Evolutionary conservation across 1,140 invertebrate species (phyloP).

Genomic region (Tetragnatha versicolor): DNA sequence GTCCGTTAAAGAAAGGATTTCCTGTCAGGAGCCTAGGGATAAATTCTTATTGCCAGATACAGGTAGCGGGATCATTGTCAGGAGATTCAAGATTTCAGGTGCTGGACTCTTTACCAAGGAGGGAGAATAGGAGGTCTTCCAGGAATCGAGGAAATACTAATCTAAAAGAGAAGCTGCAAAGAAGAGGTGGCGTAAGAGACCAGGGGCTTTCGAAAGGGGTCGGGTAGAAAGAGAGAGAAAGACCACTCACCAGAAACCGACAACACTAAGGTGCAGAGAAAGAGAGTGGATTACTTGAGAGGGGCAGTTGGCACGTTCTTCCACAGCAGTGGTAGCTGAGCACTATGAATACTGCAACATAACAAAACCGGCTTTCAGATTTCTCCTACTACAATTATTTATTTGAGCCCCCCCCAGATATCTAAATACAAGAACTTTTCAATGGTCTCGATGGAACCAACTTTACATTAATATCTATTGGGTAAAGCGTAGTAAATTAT

Average conservation of each 20-base stretch:
- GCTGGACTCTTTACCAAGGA: conserved; percentile 56
- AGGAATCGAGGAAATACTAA: conserved; percentile 53
- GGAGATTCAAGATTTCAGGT: conserved; percentile 51
- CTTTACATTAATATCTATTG: too few species aligned
- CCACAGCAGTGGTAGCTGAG: conserved; percentile 57
- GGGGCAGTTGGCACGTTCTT: conserved; percentile 57
- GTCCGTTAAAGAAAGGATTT: conserved; percentile 54
- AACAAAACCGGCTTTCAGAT: conserved; percentile 28
- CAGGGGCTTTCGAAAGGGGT: too few species aligned
- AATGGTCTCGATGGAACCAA: too few species aligned
- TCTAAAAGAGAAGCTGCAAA: conserved; percentile 54
- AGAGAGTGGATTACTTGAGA: conserved; percentile 49
- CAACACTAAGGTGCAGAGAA: conserved; percentile 54
- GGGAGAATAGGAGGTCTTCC: conserved; percentile 55
- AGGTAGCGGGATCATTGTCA: conserved; percentile 51
- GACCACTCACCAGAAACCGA: conserved; percentile 51
- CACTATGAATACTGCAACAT: conserved; percentile 57
- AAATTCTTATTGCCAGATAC: conserved; percentile 54
- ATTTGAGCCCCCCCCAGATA: too few species aligned
- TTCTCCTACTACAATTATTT: too few species aligned
- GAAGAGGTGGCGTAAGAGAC: conserved; percentile 20
- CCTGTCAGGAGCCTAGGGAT: conserved; percentile 54
- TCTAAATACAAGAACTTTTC: too few species aligned
- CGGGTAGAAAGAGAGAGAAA: neutral
- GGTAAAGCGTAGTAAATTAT: too few species aligned